Evolutionary conservation across 1,140 invertebrate genomes (phyloP).

Genomic region (Diabrotica virgifera): DNA sequence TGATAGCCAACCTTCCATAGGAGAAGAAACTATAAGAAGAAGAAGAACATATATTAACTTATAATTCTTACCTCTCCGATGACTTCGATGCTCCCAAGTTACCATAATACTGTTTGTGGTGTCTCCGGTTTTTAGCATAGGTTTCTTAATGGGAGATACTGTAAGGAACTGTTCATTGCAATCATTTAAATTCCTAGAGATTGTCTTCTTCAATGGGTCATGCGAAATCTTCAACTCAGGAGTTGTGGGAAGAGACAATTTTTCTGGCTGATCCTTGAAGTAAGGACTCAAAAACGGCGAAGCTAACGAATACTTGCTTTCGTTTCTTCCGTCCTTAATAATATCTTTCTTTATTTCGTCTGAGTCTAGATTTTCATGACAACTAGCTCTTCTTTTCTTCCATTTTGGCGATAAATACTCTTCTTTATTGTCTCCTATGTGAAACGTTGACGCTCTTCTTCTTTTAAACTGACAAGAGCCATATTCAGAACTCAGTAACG

Average conservation of each 20-base stretch:
- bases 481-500: constrained; percentile 29
- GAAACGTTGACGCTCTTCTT: constrained; percentile 55
- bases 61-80: constrained; percentile 40
- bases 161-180: constrained; percentile 5
- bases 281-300: constrained; percentile 76
- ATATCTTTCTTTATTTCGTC: neutral
- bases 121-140: constrained; percentile 30
- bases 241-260: constrained; percentile 43
- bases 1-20: no score
- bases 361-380: constrained; percentile 45
- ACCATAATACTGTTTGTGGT: constrained; percentile 51
- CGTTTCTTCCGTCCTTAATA: constrained; percentile 13
- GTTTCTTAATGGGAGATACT: constrained; percentile 32
- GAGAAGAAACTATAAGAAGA: no score
- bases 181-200: no score
- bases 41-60: no score
- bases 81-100: constrained; percentile 59
- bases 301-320: constrained; percentile 53
- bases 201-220: no score
- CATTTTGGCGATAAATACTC: constrained; percentile 44
- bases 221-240: no score
- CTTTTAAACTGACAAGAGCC: constrained; percentile 43
- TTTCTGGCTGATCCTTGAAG: constrained; percentile 63
- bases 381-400: constrained; percentile 51
- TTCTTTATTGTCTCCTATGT: constrained; percentile 48